Evolutionary conservation across 2,888 invertebrate genomes (phyloP).

Genomic region (Agriopis marginaria): DNA sequence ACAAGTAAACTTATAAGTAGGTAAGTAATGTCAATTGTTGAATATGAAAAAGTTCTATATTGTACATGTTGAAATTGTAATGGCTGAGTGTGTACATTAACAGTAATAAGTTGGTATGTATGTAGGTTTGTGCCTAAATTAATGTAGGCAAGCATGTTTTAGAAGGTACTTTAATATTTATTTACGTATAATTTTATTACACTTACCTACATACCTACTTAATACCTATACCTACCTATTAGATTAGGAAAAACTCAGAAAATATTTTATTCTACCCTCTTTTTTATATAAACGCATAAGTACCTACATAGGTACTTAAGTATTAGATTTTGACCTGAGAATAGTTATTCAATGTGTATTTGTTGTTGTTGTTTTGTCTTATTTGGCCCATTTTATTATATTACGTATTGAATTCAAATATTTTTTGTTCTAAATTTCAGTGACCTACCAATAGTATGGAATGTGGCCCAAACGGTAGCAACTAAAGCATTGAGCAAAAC

Average conservation of each 20-base stretch:
- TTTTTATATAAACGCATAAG: neutral
- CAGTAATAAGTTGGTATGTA: neutral
- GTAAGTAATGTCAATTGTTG: constrained; percentile 43
- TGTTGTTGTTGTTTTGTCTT: constrained; percentile 3
- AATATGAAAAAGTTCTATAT: constrained; percentile 58
- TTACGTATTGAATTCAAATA: neutral
- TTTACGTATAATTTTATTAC: neutral
- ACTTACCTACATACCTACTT: neutral
- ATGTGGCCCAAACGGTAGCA: neutral
- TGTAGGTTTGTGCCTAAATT: neutral
- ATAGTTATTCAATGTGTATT: neutral
- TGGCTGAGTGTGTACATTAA: neutral
- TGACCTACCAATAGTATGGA: neutral
- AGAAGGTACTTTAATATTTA: neutral
- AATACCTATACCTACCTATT: neutral
- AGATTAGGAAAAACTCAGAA: neutral
- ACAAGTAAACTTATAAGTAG: constrained; percentile 23
- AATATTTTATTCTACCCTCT: constrained; percentile 3
- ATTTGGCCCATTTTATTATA: neutral
- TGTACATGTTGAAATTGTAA: constrained; percentile 58
- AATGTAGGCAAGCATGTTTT: neutral
- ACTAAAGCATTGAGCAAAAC: neutral
- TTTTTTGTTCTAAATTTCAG: neutral
- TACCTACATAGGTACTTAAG: neutral
- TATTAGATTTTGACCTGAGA: neutral